These are phyloP conservation scores for Misgurnus mizolepis DNA, from an alignment of 2,113 vertebrate species.

Conservation along the genomic window DNA sequence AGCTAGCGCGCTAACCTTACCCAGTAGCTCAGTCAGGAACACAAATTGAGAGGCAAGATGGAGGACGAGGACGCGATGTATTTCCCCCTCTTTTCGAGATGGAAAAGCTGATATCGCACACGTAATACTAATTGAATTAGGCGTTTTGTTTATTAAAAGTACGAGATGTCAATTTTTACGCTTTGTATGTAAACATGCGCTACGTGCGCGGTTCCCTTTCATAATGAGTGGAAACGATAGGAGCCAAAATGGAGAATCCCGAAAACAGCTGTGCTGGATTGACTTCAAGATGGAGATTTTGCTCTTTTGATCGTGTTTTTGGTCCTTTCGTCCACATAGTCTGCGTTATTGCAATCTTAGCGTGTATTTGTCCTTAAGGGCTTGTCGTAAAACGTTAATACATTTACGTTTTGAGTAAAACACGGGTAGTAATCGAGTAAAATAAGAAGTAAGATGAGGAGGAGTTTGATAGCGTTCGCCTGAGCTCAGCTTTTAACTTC, in stretches of 20 bases:
- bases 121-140: not conserved
- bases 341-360: not conserved
- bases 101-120: conserved; percentile 26
- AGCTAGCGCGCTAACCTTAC: conserved; percentile 48
- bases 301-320: conserved; percentile 2
- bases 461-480: conserved; percentile 33
- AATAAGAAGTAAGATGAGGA: conserved; percentile 19
- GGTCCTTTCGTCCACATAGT: not conserved
- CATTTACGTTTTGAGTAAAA: not conserved
- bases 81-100: conserved; percentile 39
- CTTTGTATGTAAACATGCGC: not conserved
- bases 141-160: not conserved
- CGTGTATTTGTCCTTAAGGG: not conserved
- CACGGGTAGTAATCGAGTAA: conserved; percentile 18
- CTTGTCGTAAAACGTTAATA: not conserved
- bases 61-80: conserved; percentile 67
- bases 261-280: conserved; percentile 62
- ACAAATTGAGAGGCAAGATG: conserved; percentile 71
- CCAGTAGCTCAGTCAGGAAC: conserved; percentile 54
- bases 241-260: conserved; percentile 67
- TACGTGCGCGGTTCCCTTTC: not conserved
- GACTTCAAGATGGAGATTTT: conserved; percentile 66
- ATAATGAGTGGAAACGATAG: conserved; percentile 30
- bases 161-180: not conserved
- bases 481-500: conserved; percentile 21